Percentiles rank a stretch among this genome's conserved stretches.
These are phyloP conservation scores for Harlomillsia oculata DNA, from an alignment of 1,140 invertebrate species.

Conservation along the genomic window DNA sequence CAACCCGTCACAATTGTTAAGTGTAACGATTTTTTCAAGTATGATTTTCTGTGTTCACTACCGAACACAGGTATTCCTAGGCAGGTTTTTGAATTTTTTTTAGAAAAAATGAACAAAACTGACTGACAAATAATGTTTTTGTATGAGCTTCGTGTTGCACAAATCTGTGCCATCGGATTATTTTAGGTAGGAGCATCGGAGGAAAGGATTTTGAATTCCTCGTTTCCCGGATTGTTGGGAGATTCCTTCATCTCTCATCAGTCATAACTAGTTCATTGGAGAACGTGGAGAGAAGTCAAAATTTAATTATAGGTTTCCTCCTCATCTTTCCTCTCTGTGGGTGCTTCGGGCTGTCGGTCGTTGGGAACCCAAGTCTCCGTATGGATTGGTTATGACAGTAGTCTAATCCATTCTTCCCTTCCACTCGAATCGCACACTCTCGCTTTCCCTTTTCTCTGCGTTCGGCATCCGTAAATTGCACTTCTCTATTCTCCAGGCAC, in stretches of 20 bases:
- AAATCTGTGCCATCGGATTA: no score
- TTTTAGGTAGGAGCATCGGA: neutral
- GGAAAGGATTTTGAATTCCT: slow-evolving; percentile 4
- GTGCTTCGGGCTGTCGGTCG: slow-evolving; percentile 4
- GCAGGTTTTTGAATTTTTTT: neutral
- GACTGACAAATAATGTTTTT: no score
- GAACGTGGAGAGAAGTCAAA: slow-evolving; percentile 13
- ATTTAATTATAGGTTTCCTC: slow-evolving; percentile 8
- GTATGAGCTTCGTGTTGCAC: no score
- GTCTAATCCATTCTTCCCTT: neutral
- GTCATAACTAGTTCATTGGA: slow-evolving; percentile 14
- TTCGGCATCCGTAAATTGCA: no score
- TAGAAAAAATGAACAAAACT: neutral
- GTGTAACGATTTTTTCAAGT: no score
- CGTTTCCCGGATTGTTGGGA: neutral
- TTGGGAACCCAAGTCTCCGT: no score
- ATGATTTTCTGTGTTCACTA: no score
- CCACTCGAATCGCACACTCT: neutral
- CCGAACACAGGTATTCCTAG: no score
- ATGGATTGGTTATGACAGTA: no score
- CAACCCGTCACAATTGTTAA: no score
- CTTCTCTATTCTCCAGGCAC: no score
- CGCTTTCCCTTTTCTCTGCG: neutral
- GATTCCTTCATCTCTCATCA: no score
- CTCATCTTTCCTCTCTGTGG: neutral